Evolutionary conservation across 2,888 invertebrate species (phyloP).

Genomic region (Cephus pygmeus): DNA sequence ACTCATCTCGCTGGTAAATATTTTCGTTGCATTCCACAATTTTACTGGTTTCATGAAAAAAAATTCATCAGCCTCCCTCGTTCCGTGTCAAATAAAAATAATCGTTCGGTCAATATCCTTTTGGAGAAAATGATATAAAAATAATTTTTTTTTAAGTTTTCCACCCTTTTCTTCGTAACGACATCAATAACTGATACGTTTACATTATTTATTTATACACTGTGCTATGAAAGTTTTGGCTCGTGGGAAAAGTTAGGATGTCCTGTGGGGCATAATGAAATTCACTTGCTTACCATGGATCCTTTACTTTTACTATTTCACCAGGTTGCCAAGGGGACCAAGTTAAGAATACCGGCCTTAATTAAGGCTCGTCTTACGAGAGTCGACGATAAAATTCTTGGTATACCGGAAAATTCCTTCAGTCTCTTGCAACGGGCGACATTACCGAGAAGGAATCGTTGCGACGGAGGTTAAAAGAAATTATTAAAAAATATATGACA

Average conservation of each 20-base stretch:
- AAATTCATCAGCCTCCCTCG: neutral
- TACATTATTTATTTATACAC: neutral
- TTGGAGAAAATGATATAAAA: neutral
- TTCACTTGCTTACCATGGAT: neutral
- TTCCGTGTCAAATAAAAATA: neutral
- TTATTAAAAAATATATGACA: neutral
- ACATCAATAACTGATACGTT: neutral
- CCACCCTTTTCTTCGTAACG: neutral
- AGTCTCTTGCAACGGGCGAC: neutral
- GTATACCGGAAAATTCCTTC: neutral
- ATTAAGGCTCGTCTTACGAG: neutral
- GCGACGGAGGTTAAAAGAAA: neutral
- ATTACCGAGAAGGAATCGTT: neutral
- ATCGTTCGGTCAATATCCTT: neutral
- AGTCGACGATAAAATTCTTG: neutral
- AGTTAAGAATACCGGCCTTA: neutral
- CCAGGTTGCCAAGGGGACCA: neutral
- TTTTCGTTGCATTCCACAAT: neutral
- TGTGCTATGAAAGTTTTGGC: neutral
- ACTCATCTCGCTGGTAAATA: neutral
- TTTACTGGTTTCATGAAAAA: neutral
- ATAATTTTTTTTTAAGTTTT: neutral
- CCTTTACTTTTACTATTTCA: neutral
- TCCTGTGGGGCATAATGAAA: neutral
- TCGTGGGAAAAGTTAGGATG: neutral